Conservation (phyloP, 1,140 invertebrate genomes). For the Drosophila triauraria region DNA sequence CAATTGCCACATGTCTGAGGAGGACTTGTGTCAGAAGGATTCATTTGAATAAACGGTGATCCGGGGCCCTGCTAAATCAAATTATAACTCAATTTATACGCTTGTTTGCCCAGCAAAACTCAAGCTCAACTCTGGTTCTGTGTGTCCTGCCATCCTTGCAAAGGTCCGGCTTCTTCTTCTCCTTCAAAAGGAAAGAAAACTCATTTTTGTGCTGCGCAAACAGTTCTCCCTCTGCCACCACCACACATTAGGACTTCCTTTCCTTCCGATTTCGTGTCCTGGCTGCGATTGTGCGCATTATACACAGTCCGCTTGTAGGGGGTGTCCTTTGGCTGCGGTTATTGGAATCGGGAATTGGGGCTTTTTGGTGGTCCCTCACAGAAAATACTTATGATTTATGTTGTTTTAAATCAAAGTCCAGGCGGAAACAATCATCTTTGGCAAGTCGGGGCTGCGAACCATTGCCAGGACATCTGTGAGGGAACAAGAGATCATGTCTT, state of each 20-base stretch:
- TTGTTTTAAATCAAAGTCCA: constrained; percentile 57
- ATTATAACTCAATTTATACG: constrained; percentile 78
- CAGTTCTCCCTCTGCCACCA: constrained; percentile 35
- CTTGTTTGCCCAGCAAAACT: constrained; percentile 66
- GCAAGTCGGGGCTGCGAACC: constrained; percentile 3
- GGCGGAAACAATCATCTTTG: constrained; percentile 22
- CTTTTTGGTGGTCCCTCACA: constrained; percentile 14
- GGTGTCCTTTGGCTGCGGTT: background rate
- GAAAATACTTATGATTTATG: constrained; percentile 68
- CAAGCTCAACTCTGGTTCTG: constrained; percentile 44
- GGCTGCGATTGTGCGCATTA: constrained; percentile 73
- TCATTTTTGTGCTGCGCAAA: constrained; percentile 69
- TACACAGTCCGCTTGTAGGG: constrained; percentile 38
- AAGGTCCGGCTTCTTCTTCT: constrained; percentile 25
- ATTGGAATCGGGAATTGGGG: background rate
- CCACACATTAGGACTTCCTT: constrained; percentile 52
- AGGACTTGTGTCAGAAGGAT: constrained; percentile 36
- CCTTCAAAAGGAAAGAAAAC: constrained; percentile 47
- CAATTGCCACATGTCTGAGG: constrained; percentile 57
- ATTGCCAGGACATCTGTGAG: constrained; percentile 32
- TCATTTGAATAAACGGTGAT: constrained; percentile 68
- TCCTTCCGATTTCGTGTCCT: constrained; percentile 65
- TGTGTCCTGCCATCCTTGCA: constrained; percentile 48
- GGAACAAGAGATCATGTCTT: background rate
- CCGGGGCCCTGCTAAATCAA: constrained; percentile 46